Base-by-base conservation (phyloP, 1,140 invertebrate genomes). In the Magallana angulata region DNA sequence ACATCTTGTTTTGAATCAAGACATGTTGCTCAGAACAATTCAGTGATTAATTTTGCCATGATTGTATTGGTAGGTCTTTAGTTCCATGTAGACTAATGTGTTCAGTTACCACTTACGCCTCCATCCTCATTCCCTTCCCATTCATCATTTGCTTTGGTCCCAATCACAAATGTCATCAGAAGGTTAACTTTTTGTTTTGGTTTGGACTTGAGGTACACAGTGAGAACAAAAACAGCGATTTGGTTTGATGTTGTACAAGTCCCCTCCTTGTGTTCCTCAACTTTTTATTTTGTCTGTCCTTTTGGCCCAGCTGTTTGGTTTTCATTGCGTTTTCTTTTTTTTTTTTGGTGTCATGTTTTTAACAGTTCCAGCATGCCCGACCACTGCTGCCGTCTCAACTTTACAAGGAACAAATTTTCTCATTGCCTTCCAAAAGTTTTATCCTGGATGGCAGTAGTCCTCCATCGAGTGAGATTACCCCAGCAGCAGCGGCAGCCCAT, bases 191-290 rank as follows among this genome's bases (percentile, higher is more conserved):
- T 64, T 30, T 12, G 8, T 76, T 76, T 36, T 76, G 68, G 12
- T 76, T 36, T 76, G 68, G 24, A 24, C 12, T 18, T 12, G 36
- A 36, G 18, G 24, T 30, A 36, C 24, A 18, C 68, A 76, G 68
- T 76, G 68, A 36, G 18, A 76, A 12, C 30, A 30, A 76, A 24
- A 76, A 76, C 68, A 76, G 11, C 30, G 11, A 24, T 6, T 48
- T 48, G 8, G 24, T 76, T 76, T 76, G 68, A 24, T 76, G 68
- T 76, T 76, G 68, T 76, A 76, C 68, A 76, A 24, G 24, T 12
- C 18, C 24, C 68, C 24, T 5, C 68, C 24, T 30, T 30, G 30
- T 76, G 68, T 76, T 24, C 24, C 1, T 16, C 60, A 16, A 5
- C 24, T 76, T 76, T 71, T 76, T 24, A 30, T 76, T 76, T 8